A percentile compares a stretch with the other conserved stretches of the same genome.
These are phyloP conservation scores for Phenganax subtilis DNA, from an alignment of 92 coral and sea anemone species.

Conservation along the genomic window DNA sequence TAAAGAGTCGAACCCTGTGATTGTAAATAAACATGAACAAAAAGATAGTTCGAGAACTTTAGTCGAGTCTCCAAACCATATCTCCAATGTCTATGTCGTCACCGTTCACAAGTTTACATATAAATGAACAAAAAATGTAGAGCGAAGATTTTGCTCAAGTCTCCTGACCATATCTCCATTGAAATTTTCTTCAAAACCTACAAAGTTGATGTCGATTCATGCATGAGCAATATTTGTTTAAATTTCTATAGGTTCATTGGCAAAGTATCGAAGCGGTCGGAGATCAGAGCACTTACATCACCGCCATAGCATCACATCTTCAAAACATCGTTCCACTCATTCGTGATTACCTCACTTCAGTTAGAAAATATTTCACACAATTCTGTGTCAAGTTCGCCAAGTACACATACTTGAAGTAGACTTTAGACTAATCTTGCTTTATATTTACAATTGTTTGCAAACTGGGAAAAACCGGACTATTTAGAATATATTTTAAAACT, in stretches of 20 bases:
- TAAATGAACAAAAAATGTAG: no score
- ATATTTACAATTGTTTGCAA: background rate
- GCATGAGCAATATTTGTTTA: background rate
- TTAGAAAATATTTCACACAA: conserved; percentile 94
- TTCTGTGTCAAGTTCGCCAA: conserved; percentile 96
- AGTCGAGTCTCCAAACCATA: no score
- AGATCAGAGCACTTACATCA: conserved; percentile 90
- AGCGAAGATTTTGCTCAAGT: no score
- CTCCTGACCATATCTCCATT: no score
- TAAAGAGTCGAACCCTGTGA: background rate
- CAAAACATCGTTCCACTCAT: conserved; percentile 79
- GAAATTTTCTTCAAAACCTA: no score
- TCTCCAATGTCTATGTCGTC: no score
- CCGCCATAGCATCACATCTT: conserved; percentile 91
- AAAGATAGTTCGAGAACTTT: no score
- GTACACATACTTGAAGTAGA: conserved; percentile 32
- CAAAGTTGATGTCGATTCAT: no score
- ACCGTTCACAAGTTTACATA: no score
- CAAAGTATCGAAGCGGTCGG: conserved; percentile 98
- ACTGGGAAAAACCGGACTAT: background rate
- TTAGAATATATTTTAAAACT: background rate
- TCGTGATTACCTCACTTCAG: conserved; percentile 89
- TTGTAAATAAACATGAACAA: no score
- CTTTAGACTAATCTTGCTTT: background rate
- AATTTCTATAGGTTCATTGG: conserved; percentile 78